Evolutionary conservation across 2,113 vertebrate species (phyloP).

Genomic region (Hyaena hyaena): DNA sequence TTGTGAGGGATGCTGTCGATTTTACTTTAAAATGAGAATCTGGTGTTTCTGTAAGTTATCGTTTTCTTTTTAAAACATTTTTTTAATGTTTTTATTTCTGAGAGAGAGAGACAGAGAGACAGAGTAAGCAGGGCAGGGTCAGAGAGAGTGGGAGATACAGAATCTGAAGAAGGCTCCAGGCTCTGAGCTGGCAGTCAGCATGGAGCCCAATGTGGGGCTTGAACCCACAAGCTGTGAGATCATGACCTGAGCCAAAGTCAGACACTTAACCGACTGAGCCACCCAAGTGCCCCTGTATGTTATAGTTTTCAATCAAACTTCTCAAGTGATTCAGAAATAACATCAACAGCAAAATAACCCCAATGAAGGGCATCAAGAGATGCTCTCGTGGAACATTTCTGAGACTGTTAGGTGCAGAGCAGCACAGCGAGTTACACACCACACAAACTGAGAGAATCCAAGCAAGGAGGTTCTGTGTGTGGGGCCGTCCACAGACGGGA

Average conservation of each 20-base stretch:
- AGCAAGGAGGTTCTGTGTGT: accelerated
- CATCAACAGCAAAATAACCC: not conserved
- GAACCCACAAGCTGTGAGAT: too few species aligned
- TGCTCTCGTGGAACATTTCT: not conserved
- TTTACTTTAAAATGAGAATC: conserved; percentile 68
- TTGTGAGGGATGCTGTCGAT: not conserved
- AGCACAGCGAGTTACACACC: not conserved
- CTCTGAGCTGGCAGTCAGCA: too few species aligned
- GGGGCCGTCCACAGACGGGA: accelerated
- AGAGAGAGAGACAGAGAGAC: too few species aligned
- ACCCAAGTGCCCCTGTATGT: conserved; percentile 46
- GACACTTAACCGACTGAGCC: too few species aligned
- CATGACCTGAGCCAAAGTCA: too few species aligned
- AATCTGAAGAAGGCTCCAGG: too few species aligned
- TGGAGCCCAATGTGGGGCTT: too few species aligned
- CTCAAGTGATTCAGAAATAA: conserved; percentile 55
- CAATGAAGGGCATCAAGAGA: not conserved
- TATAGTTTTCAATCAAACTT: conserved; percentile 79
- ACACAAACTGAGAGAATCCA: not conserved
- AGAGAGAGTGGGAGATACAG: too few species aligned
- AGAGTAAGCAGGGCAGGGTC: too few species aligned
- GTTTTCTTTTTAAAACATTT: conserved; percentile 59
- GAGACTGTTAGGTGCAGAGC: not conserved
- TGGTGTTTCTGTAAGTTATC: conserved; percentile 75
- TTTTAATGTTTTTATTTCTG: too few species aligned